Conservation (phyloP, 2,888 invertebrate species). For the Eucera pruinosa region DNA sequence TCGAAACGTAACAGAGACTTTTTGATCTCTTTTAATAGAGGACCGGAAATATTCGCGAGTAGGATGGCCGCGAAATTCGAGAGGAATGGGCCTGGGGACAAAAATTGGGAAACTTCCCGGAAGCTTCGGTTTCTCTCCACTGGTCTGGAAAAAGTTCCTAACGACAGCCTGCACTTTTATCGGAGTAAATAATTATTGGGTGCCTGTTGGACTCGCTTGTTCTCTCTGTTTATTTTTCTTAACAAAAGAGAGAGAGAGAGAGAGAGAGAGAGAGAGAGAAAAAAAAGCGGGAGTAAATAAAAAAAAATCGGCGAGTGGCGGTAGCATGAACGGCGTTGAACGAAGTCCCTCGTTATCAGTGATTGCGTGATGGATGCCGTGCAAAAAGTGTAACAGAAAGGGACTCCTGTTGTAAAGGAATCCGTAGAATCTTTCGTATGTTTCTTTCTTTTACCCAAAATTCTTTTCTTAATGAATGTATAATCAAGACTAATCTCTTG, state of each 20-base stretch:
- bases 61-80: not conserved
- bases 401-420: not conserved
- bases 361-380: too few species aligned
- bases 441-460: too few species aligned
- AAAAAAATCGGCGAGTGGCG: not conserved
- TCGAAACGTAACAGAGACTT: too few species aligned
- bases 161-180: conserved; percentile 44
- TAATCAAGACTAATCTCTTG: too few species aligned
- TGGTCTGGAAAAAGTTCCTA: conserved; percentile 53
- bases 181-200: conserved; percentile 48
- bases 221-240: not conserved
- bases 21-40: too few species aligned
- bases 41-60: not conserved
- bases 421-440: too few species aligned
- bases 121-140: conserved; percentile 46
- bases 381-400: not conserved
- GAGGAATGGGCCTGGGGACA: not conserved
- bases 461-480: too few species aligned
- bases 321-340: not conserved
- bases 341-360: conserved; percentile 1
- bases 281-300: not conserved
- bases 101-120: conserved; percentile 61
- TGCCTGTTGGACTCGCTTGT: conserved; percentile 1
- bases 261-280: not conserved
- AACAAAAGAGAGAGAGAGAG: not conserved